Conservation (phyloP, 2,888 invertebrate genomes). For the Xestia ashworthii region DNA sequence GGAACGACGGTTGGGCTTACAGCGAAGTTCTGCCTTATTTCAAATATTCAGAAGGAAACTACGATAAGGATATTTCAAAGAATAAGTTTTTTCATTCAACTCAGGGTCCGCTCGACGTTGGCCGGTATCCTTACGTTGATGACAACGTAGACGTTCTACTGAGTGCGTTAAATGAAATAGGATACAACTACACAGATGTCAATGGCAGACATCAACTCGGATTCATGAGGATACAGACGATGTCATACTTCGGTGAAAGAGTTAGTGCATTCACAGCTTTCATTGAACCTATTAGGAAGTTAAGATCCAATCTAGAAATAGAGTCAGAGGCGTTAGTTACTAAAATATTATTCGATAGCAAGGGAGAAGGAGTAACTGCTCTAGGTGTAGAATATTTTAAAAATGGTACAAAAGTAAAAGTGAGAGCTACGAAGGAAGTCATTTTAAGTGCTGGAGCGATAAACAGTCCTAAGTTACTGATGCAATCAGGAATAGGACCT, state of each 20-base stretch:
- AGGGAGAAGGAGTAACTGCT: slow-evolving; percentile 73
- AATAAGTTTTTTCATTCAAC: slow-evolving; percentile 86
- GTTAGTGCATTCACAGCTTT: slow-evolving; percentile 87
- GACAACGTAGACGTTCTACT: slow-evolving; percentile 85
- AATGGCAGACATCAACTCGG: slow-evolving; percentile 86
- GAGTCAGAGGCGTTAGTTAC: slow-evolving; percentile 85
- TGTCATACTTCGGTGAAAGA: slow-evolving; percentile 86
- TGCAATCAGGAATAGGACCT: slow-evolving; percentile 87
- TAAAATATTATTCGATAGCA: slow-evolving; percentile 78
- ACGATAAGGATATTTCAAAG: slow-evolving; percentile 86
- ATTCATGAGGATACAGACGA: slow-evolving; percentile 87
- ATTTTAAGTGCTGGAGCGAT: slow-evolving; percentile 86
- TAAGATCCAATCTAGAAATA: slow-evolving; percentile 82
- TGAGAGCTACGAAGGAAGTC: slow-evolving; percentile 81
- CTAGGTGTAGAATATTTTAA: slow-evolving; percentile 82
- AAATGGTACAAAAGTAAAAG: slow-evolving; percentile 83
- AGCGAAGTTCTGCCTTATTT: slow-evolving; percentile 84
- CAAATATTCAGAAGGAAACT: slow-evolving; percentile 88
- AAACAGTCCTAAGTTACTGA: slow-evolving; percentile 85
- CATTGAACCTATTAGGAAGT: slow-evolving; percentile 83
- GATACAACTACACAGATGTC: slow-evolving; percentile 86
- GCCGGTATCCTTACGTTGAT: slow-evolving; percentile 85
- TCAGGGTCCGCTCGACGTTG: slow-evolving; percentile 86
- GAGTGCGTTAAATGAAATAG: slow-evolving; percentile 85
- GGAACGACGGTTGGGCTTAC: slow-evolving; percentile 86